These are phyloP conservation scores for Platygyra sinensis DNA, from an alignment of 64 coral and sea anemone genomes.

Conservation along the genomic window DNA sequence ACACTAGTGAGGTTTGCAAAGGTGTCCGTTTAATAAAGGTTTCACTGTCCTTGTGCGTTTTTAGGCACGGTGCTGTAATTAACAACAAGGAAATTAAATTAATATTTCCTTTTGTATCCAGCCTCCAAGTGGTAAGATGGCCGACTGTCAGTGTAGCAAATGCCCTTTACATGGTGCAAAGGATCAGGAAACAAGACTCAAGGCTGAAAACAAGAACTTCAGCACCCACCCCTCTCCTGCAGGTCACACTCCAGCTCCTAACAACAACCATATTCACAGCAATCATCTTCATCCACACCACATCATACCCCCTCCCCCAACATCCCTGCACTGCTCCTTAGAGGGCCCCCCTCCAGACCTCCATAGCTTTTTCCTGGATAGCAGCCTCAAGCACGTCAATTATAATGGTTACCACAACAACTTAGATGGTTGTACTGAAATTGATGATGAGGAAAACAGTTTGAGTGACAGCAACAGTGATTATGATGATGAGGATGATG, in stretches of 20 bases:
- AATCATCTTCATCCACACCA: slow-evolving; percentile 60
- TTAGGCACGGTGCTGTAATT: too few species aligned
- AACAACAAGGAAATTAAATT: background rate
- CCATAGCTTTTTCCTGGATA: slow-evolving; percentile 58
- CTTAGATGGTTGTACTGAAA: slow-evolving; percentile 56
- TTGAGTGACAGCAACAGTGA: slow-evolving; percentile 75
- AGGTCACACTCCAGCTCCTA: slow-evolving; percentile 45
- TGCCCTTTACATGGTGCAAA: slow-evolving; percentile 64
- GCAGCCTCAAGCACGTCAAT: slow-evolving; percentile 53
- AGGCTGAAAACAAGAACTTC: slow-evolving; percentile 61
- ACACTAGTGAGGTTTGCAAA: too few species aligned
- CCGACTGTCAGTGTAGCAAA: slow-evolving; percentile 70
- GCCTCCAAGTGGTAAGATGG: slow-evolving; percentile 21
- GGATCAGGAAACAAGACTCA: slow-evolving; percentile 73
- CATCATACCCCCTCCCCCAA: background rate
- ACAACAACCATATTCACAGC: slow-evolving; percentile 48
- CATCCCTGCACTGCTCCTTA: slow-evolving; percentile 37
- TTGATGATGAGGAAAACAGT: slow-evolving; percentile 60
- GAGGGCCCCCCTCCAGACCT: slow-evolving; percentile 43
- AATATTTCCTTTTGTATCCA: background rate
- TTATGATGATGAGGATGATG: slow-evolving; percentile 47
- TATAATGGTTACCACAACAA: slow-evolving; percentile 60
- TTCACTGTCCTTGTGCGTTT: too few species aligned
- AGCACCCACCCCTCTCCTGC: slow-evolving; percentile 42
- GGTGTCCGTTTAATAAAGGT: too few species aligned